Evolutionary conservation across 2,888 invertebrate species (phyloP), one percentile per base, ranked within the genome.

Genomic region (Aromia moschata): DNA sequence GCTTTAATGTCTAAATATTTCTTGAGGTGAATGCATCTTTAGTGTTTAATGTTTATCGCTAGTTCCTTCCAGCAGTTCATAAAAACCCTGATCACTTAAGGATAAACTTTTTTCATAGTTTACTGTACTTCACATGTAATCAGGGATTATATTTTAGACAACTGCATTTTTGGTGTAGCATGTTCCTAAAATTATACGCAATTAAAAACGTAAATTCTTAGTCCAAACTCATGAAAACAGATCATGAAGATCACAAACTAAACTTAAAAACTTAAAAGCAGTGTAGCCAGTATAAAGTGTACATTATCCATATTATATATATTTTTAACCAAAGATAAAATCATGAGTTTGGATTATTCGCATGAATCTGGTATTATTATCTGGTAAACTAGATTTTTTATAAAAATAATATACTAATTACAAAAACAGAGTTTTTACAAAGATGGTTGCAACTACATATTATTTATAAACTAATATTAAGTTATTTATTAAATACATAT

Each of bases 31-130:
- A 40, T 40, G 40, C 40, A 40, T 25, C 43, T 43, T 11, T 25
- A 18, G 43, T 49, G 20, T 49, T 38, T 25, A 49, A 15, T 38
- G n/a, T n/a, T n/a, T n/a, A 59, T 64, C 57, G 59, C 62, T 59
- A 63, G 61, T 62, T 70, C 33, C 11, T 74, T 74, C 76, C 75
- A 77, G 76, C 76, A 77, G 73, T 73, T 77, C 75, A 76, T 76
- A 72, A 73, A 72, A 64, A 61, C 49, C 56, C 56, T 49, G 44
- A 56, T 46, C 40, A 40, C 41, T 37, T 17, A 37, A 38, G 38
- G 3, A 7, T 10, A 33, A 33, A 33, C 10, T 33, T 2, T 33
- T 11, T 33, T 33, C 33, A 2, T 10, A 33, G 33, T 11, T 43
- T 12, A 41, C 18, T 11, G 17, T 18, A 15, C 5, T 16, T 17